Evolutionary conservation across 2,888 invertebrate genomes (phyloP), one percentile per base, ranked within the genome.

Genomic region (Chydorus sphaericus): DNA sequence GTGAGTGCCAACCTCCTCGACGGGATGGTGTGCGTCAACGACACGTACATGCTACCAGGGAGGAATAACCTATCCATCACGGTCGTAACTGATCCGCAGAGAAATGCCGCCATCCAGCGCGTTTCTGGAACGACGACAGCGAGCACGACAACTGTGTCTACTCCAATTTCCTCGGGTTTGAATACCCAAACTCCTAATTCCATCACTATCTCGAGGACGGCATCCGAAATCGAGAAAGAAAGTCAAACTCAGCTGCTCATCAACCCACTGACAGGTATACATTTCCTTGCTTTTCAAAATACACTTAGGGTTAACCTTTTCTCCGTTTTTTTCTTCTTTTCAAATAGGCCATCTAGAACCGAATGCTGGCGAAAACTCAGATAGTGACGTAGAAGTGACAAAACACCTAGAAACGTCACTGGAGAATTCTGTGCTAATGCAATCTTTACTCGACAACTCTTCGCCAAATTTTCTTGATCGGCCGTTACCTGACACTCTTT

Each of bases 231-330:
- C 10, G 10, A 11, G 29, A n/a, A n/a, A n/a, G 80, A 80, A 58
- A 82, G 82, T 66, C 79, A 77, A 68, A 78, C 81, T 65, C 85
- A 85, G 72, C 86, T 85, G 74, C 79, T 91, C 48, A 88, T 91
- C 63, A 92, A 91, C 74, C 90, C 91, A 1, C 75, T 90, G 60
- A 90, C 91, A 61, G 86, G 89, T 38, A 44, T 5, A 28, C 28
- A 14, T n/a, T n/a, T n/a, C n/a, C n/a, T n/a, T n/a, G n/a, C n/a
- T n/a, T n/a, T n/a, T n/a, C n/a, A n/a, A n/a, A n/a, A n/a, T n/a
- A n/a, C n/a, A n/a, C n/a, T n/a, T n/a, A n/a, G n/a, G n/a, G n/a
- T n/a, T n/a, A n/a, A n/a, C n/a, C n/a, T n/a, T n/a, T n/a, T n/a
- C n/a, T n/a, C n/a, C n/a, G n/a, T n/a, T n/a, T n/a, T n/a, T n/a